Evolutionary conservation across 2,888 invertebrate genomes (phyloP).

Genomic region (Cepaea hortensis): DNA sequence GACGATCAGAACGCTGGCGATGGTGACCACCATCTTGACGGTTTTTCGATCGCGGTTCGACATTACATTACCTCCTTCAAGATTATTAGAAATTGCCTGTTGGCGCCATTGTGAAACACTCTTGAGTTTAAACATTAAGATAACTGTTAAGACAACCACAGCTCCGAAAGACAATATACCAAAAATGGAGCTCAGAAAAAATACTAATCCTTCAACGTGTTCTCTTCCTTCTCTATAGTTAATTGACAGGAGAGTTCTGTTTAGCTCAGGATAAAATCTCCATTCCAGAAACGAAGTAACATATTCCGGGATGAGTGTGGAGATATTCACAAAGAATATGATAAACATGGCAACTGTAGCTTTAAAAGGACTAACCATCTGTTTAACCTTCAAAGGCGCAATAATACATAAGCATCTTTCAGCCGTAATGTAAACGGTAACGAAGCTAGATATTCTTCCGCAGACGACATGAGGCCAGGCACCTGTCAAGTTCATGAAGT

Average conservation of each 20-base stretch:
- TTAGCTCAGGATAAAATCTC: neutral
- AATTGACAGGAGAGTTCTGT: neutral
- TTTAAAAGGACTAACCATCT: neutral
- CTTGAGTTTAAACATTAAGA: neutral
- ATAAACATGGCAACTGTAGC: neutral
- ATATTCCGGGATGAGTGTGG: neutral
- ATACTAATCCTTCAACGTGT: neutral
- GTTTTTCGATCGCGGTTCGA: neutral
- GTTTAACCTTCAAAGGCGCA: conserved; percentile 1
- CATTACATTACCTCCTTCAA: neutral
- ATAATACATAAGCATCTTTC: neutral
- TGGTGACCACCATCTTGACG: neutral
- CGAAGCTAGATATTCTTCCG: neutral
- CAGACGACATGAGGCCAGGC: neutral
- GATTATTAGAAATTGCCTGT: neutral
- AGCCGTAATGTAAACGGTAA: neutral
- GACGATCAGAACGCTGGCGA: conserved; percentile 8
- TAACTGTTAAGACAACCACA: neutral
- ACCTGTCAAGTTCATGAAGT: neutral
- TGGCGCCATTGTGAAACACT: neutral
- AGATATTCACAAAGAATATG: neutral
- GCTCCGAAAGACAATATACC: neutral
- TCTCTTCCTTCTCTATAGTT: neutral
- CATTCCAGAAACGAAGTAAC: neutral
- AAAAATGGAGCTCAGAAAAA: neutral